Evolutionary conservation across 2,113 vertebrate species (phyloP).

Genomic region (Hemiprocne comata): DNA sequence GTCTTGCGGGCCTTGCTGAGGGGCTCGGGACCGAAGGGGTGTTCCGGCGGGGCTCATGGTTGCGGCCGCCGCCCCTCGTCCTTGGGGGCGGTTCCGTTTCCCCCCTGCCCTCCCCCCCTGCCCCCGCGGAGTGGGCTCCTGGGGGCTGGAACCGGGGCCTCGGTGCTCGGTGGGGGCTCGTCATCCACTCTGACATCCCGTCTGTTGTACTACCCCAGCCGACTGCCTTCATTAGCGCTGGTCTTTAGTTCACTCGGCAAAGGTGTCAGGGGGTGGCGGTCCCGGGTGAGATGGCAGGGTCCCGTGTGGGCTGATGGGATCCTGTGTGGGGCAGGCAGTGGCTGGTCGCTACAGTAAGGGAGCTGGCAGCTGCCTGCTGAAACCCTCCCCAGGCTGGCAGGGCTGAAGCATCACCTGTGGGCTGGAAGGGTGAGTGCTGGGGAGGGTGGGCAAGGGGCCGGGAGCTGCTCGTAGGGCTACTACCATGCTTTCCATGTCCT

Average conservation of each 20-base stretch:
- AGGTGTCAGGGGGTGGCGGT: neutral
- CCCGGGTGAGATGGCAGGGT: neutral
- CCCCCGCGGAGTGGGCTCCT: neutral
- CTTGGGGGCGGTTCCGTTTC: no score
- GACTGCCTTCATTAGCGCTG: rapidly evolving
- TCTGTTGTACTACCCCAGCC: neutral
- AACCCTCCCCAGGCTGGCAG: neutral
- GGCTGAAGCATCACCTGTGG: neutral
- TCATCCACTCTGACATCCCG: neutral
- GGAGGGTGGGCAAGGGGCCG: neutral
- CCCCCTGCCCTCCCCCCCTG: no score
- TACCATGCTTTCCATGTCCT: rapidly evolving
- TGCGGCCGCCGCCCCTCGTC: neutral
- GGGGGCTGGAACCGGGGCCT: neutral
- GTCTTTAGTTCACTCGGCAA: neutral
- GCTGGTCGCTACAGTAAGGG: no score
- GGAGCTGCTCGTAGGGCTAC: neutral
- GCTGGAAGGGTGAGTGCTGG: neutral
- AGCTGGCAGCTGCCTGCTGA: neutral
- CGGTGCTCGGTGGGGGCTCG: neutral
- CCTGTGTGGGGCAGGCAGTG: neutral
- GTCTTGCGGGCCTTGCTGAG: neutral
- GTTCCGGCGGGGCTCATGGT: neutral
- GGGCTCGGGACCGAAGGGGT: neutral
- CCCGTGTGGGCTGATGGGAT: neutral